Evolutionary conservation across 2,888 invertebrate genomes (phyloP).

Genomic region (Callyntrura guangdongensis): DNA sequence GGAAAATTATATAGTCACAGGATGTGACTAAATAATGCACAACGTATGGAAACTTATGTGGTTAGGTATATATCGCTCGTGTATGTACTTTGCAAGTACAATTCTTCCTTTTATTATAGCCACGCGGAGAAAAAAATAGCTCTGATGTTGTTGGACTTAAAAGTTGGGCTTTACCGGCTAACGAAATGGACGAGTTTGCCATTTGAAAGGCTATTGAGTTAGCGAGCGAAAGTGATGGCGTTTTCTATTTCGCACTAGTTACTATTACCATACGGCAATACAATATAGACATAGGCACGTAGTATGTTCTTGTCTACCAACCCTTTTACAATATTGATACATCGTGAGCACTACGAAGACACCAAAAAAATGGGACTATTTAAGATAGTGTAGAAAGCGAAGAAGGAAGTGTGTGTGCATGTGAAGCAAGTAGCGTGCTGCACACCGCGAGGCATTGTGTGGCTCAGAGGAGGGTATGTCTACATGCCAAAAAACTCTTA

Average conservation of each 20-base stretch:
- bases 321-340: slow-evolving; percentile 36
- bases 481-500: slow-evolving; percentile 22
- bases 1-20: too few relatives aligned
- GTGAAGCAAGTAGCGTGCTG: background rate
- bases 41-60: too few relatives aligned
- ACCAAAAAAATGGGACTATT: slow-evolving; percentile 26
- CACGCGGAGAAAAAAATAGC: background rate
- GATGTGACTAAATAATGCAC: too few relatives aligned
- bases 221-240: background rate
- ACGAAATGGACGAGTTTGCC: slow-evolving; percentile 2
- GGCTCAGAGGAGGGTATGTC: background rate
- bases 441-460: too few relatives aligned
- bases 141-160: background rate
- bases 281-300: background rate
- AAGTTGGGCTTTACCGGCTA: background rate
- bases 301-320: background rate
- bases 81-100: too few relatives aligned
- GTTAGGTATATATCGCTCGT: too few relatives aligned
- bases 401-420: background rate
- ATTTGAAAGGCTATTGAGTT: background rate
- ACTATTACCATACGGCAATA: background rate
- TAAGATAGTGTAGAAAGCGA: slow-evolving; percentile 25
- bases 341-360: slow-evolving; percentile 7
- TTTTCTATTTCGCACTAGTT: background rate
- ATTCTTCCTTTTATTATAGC: too few relatives aligned